Evolutionary conservation across 92 coral and sea anemone genomes (phyloP), one percentile per base, ranked within the genome.

Genomic region (Phymanthus crucifer): DNA sequence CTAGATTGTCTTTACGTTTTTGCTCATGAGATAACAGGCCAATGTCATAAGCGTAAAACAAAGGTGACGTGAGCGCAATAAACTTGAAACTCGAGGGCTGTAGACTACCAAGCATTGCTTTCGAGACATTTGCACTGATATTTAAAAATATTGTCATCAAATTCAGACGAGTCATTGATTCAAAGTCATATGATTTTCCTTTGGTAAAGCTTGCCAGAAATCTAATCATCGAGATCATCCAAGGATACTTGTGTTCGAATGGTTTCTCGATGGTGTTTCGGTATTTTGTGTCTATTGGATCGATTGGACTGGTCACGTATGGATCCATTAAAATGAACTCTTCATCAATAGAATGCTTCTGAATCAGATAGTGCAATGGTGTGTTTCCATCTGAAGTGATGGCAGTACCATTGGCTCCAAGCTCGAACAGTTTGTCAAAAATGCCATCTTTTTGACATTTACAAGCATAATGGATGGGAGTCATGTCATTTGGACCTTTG

Each of bases 391-490:
- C 71, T 19, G 4, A 19, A 40, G 77, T 46, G 18, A 26, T 16
- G 43, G 73, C 74, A 17, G 36, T 36, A 36, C 54, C 69, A 40
- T 82, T 47, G 16, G 80, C 86, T 24, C 86, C 80, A 40, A 73
- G 79, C 3, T 35, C 61, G 26, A 82, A 73, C 11, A 82, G 86
- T 45, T 33, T 73, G 14, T 40, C 40, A 66, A 73, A 81, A 12
- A 66, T 34, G 32, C 40, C 36, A 13, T 24, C n/a, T 0, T 73
- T 79, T 58, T 31, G 48, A 32, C 80, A 82, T 23, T 61, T 29
- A 48, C 71, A 40, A 10, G 86, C 86, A 33, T 37, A 61, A 74
- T 73, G 73, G 3, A 82, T 38, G 0, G 86, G 79, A 3, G 79
- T 82, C 86, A 73, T 73, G 7, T 71, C 86, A 27, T 19, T 31